These are phyloP conservation scores for Cecidostiba fungosa DNA, from an alignment of 2,888 invertebrate species.

Conservation along the genomic window DNA sequence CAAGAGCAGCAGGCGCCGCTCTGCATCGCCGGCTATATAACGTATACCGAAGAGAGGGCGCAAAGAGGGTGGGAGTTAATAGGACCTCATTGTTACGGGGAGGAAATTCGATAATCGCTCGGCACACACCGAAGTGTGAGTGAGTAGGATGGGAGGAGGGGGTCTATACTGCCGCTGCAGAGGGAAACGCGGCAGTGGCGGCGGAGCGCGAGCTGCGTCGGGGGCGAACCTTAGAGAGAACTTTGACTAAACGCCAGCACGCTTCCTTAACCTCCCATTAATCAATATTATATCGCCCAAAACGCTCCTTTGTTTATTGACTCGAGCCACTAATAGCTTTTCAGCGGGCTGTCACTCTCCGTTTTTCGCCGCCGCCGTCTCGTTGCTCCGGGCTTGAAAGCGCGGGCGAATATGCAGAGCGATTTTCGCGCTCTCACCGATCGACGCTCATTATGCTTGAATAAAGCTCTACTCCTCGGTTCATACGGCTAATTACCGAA, in stretches of 20 bases:
- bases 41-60: slow-evolving; percentile 66
- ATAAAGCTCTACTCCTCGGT: slow-evolving; percentile 8
- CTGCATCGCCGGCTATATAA: slow-evolving; percentile 71
- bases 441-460: slow-evolving; percentile 47
- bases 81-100: slow-evolving; percentile 80
- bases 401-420: slow-evolving; percentile 26
- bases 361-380: slow-evolving; percentile 34
- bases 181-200: slow-evolving; percentile 31
- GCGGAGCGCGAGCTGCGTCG: slow-evolving; percentile 61
- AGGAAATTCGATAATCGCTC: slow-evolving; percentile 81
- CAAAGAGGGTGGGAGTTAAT: slow-evolving; percentile 78
- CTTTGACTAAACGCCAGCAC: slow-evolving; percentile 80
- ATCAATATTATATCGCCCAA: slow-evolving; percentile 80
- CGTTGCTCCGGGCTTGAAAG: slow-evolving; percentile 16
- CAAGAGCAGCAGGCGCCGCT: slow-evolving; percentile 52
- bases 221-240: slow-evolving; percentile 77
- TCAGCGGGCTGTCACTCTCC: slow-evolving; percentile 72
- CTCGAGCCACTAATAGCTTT: slow-evolving; percentile 79
- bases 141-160: slow-evolving; percentile 29
- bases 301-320: slow-evolving; percentile 80
- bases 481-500: slow-evolving; percentile 40
- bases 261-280: slow-evolving; percentile 81
- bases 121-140: slow-evolving; percentile 76
- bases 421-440: slow-evolving; percentile 48
- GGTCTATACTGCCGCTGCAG: slow-evolving; percentile 1